Evolutionary conservation across 2,888 invertebrate species (phyloP).

Genomic region (Eupithecia tripunctaria): DNA sequence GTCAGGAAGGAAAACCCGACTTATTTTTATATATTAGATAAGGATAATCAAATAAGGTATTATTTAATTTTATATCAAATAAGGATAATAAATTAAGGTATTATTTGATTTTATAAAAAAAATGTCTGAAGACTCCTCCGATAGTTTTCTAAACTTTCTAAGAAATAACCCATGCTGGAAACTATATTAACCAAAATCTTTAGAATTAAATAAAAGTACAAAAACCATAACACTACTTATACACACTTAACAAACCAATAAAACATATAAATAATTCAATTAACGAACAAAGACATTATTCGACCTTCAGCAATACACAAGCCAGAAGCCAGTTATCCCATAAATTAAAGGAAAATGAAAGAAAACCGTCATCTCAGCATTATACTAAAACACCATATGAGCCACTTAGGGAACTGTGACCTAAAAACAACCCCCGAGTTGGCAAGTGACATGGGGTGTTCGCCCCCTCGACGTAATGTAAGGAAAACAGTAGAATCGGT

Average conservation of each 20-base stretch:
- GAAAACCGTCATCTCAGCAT: conserved; percentile 18
- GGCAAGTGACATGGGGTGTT: conserved; percentile 48
- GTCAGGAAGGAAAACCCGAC: no score
- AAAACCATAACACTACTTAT: neutral
- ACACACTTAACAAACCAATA: neutral
- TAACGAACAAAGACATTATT: neutral
- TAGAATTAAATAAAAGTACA: neutral
- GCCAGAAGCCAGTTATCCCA: neutral
- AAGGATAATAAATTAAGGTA: no score
- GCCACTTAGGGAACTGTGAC: conserved; percentile 56
- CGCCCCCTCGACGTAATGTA: conserved; percentile 39
- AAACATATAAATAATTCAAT: neutral
- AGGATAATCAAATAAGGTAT: no score
- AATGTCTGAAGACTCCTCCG: no score
- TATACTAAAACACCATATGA: conserved; percentile 40
- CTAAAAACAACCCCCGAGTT: conserved; percentile 57
- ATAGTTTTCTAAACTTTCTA: no score
- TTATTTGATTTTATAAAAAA: no score
- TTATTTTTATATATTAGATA: no score
- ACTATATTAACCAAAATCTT: no score
- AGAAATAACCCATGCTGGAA: no score
- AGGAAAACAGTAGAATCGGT: conserved; percentile 22
- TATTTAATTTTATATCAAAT: no score
- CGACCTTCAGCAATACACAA: neutral
- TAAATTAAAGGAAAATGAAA: conserved; percentile 23